Base-by-base conservation (phyloP, 2,113 vertebrate species). In the Misgurnus mizolepis region DNA sequence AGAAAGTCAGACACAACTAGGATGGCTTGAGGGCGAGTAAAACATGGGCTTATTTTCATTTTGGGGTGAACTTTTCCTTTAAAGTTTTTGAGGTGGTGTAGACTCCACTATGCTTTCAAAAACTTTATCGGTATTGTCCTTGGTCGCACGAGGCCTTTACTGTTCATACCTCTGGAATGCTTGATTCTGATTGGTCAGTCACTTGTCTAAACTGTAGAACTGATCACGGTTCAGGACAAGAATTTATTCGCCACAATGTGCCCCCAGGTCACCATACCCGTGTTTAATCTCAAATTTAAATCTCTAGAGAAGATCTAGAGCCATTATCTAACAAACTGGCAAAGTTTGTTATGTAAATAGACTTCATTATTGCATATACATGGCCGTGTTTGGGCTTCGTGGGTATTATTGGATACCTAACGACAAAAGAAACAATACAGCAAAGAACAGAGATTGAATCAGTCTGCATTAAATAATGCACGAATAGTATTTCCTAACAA, bases 321-420 rank as follows among this genome's bases (percentile, higher is more conserved):
- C 17, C n/a, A 18, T 15, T 12, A 80, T 40, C 77, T 14, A 62
- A 18, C 18, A 43, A 43, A 45, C 39, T 12, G 53, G 50, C 49
- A 47, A 58, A 22, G 14, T 41, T 15, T 80, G 70, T 66, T 80
- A 58, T 67, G 70, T 80, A 74, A 74, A 74, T 49, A 80, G 39
- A 72, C 60, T 39, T 67, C 22, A 17, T 18, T 67, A 74, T 66
- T 74, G 79, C 70, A 56, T 80, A 73, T 11, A 73, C 78, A 73
- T 1, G 39, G 17, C 34, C 65, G 39, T 62, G 67, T 70, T 61
- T 53, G 6, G 65, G 78, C 47, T 7, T 9, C 65, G 45, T 55
- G 27, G 47, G 76, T 47, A 45, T 45, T 70, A 60, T 41, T 61
- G 58, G 45, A 80, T 43, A 47, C 60, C 22, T 43, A 17, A 50